Evolutionary conservation across 2,113 vertebrate genomes (phyloP).

Genomic region (Amphiprion ocellaris): DNA sequence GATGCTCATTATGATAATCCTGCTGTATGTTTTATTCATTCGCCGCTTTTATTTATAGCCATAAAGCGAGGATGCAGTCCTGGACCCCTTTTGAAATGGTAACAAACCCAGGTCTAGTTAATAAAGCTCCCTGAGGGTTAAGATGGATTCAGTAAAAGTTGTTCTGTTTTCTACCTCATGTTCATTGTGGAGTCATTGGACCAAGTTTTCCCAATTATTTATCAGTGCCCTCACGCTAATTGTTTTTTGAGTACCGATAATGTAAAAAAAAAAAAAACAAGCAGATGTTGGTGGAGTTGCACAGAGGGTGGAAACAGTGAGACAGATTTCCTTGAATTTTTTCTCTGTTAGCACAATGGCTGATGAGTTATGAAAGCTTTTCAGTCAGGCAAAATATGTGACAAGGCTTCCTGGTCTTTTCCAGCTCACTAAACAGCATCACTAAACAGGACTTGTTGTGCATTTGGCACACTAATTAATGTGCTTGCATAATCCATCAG

Average conservation of each 20-base stretch:
- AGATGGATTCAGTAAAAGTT: no score
- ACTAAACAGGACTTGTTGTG: constrained; percentile 56
- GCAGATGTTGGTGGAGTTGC: background rate
- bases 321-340: background rate
- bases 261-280: background rate
- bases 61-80: background rate
- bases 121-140: no score
- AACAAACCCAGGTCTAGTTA: background rate
- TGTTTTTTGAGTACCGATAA: background rate
- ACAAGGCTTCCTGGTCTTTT: constrained; percentile 37
- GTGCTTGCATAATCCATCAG: constrained; percentile 62
- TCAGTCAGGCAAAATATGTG: constrained; percentile 23
- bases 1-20: constrained; percentile 47
- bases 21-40: constrained; percentile 49
- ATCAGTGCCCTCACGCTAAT: no score
- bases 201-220: no score
- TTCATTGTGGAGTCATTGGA: no score
- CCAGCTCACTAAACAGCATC: constrained; percentile 57
- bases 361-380: constrained; percentile 53
- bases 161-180: no score
- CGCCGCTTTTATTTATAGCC: constrained; percentile 31
- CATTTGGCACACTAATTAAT: constrained; percentile 61
- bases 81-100: constrained; percentile 35
- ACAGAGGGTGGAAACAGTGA: background rate
- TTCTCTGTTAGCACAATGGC: background rate